Evolutionary conservation across 2,113 vertebrate species (phyloP).

Genomic region (Rhipidura dahli): DNA sequence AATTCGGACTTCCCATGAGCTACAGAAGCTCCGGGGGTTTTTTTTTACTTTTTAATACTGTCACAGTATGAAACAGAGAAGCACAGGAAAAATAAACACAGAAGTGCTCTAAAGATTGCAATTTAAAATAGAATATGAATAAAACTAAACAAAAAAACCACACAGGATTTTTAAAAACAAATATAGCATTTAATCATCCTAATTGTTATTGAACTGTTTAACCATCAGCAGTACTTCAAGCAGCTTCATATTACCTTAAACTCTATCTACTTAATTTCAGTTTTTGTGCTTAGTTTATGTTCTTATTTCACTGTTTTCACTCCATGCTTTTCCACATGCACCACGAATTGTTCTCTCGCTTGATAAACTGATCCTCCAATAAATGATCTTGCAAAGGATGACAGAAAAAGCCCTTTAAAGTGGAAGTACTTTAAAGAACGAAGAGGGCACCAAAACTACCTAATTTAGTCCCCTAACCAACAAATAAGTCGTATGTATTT

Average conservation of each 20-base stretch:
- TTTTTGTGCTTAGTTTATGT: not conserved
- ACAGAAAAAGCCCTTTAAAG: accelerated
- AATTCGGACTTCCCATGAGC: not conserved
- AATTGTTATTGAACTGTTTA: not conserved
- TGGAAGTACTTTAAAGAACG: accelerated
- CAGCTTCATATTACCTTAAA: accelerated
- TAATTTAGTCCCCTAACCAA: not conserved
- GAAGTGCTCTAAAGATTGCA: accelerated
- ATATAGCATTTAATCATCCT: not conserved
- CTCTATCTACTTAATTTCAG: accelerated
- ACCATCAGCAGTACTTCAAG: not conserved
- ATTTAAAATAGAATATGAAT: not conserved
- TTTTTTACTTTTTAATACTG: not conserved
- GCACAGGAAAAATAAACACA: not conserved
- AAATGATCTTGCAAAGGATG: not conserved
- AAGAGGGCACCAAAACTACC: accelerated
- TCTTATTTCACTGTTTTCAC: not conserved
- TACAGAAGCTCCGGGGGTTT: accelerated
- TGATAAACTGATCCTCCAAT: accelerated
- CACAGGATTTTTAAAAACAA: accelerated
- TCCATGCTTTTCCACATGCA: not conserved
- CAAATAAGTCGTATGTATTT: accelerated
- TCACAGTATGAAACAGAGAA: not conserved
- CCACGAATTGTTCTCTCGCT: too few species aligned
- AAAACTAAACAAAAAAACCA: not conserved